phyloP scores from a whole-genome alignment of 2,888 invertebrate species.

The Alloscopus bannaensis region DNA sequence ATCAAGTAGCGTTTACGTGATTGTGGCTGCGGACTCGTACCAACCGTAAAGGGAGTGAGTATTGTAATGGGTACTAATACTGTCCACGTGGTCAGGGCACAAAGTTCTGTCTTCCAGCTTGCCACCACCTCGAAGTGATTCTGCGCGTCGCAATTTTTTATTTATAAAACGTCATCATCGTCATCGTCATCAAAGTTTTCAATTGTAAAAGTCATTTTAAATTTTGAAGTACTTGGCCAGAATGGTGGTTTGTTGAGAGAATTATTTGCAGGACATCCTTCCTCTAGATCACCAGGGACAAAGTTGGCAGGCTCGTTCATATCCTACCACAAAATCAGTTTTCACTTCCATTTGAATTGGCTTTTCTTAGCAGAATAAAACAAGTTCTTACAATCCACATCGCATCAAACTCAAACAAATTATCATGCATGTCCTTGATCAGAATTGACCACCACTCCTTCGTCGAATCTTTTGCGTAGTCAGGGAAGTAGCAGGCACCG shows the following conservation, averaged over 20 bases:
- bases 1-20: slow-evolving; percentile 24
- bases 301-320: slow-evolving; percentile 95
- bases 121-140: slow-evolving; percentile 1
- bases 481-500: slow-evolving; percentile 49
- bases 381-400: slow-evolving; percentile 57
- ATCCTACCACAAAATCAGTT: slow-evolving; percentile 74
- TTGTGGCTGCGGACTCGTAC: slow-evolving; percentile 71
- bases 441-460: slow-evolving; percentile 53
- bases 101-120: slow-evolving; percentile 27
- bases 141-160: too few relatives aligned
- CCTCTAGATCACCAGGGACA: slow-evolving; percentile 79
- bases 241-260: slow-evolving; percentile 83
- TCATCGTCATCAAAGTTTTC: neutral
- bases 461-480: slow-evolving; percentile 43
- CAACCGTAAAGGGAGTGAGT: slow-evolving; percentile 74
- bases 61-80: slow-evolving; percentile 73
- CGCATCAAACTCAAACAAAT: slow-evolving; percentile 57
- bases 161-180: slow-evolving; percentile 74
- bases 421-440: slow-evolving; percentile 51
- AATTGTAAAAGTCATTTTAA: neutral
- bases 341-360: neutral
- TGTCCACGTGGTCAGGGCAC: slow-evolving; percentile 43
- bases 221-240: slow-evolving; percentile 77
- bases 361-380: neutral
- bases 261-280: slow-evolving; percentile 78